Base-by-base conservation (phyloP, 2,113 vertebrate species). In the Cichladusa arquata region DNA sequence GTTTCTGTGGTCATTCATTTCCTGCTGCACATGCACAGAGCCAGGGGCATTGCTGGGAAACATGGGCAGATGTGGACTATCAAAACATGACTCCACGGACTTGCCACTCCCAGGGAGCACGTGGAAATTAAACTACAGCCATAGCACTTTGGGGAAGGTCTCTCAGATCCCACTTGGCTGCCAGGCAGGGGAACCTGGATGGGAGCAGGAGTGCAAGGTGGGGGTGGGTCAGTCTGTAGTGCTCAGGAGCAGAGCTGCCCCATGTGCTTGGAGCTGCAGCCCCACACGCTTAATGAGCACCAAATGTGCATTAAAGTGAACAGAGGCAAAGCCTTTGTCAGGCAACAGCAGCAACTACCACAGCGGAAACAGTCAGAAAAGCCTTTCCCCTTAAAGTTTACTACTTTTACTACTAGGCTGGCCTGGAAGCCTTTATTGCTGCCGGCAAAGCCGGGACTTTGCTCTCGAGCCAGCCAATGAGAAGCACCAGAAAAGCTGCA, bases 391-490 rank as follows among this genome's bases (percentile, higher is more conserved):
- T 93, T 83, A 22, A 90, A 88, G 81, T 95, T 97, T 95, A 91
- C 71, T 93, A 31, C 95, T 93, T 94, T 87, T 94, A 92, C 81
- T 93, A 51, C 76, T 26, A 38, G 60, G 40, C 88, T 81, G 50
- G 87, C 90, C 91, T 84, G 86, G 77, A 67, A 95, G 81, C 42
- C 64, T 83, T 96, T 95, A 90, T 77, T 80, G 66, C 82, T 88
- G 44, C 71, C 3, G 16, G 19, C 18, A 14, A 82, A 86, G 62
- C 34, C 0, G 0, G 38, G 71, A 78, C 70, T 92, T 94, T 82
- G 71, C 81, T 93, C 81, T 70, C 5, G 28, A 86, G 79, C 79
- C 73, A 94, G 74, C 70, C 40, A 85, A 76, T 1, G 8, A 57
- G 93, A 73, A 73, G 81, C 28, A 24, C 25, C 66, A 50, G 87